These are phyloP conservation scores for Drosophila kanapiae DNA, from an alignment of 1,140 invertebrate species.

Conservation along the genomic window DNA sequence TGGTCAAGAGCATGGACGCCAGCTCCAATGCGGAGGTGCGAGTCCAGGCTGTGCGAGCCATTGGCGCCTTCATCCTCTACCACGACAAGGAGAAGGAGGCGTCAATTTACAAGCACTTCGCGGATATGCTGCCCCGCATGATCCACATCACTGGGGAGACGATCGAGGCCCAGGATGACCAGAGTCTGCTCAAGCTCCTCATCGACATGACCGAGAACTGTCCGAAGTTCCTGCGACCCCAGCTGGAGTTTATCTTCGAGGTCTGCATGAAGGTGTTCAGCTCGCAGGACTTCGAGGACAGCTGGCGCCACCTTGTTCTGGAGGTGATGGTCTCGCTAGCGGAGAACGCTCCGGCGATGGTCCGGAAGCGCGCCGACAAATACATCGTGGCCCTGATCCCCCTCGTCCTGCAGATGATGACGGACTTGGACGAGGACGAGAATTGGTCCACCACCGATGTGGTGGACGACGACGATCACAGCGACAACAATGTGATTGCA, in stretches of 20 bases:
- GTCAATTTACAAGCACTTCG: conserved; percentile 94
- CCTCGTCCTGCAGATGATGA: conserved; percentile 97
- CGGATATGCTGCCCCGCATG: conserved; percentile 92
- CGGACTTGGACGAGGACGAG: conserved; percentile 92
- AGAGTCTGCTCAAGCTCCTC: conserved; percentile 94
- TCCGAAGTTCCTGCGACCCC: conserved; percentile 95
- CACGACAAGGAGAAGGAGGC: conserved; percentile 95
- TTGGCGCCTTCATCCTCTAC: conserved; percentile 95
- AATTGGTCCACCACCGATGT: conserved; percentile 93
- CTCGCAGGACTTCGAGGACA: conserved; percentile 91
- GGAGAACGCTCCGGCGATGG: conserved; percentile 97
- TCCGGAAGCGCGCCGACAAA: conserved; percentile 94
- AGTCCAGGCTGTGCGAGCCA: conserved; percentile 93
- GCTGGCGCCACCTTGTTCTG: conserved; percentile 95
- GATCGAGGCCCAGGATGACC: conserved; percentile 94
- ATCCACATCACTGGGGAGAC: conserved; percentile 89
- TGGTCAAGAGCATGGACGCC: conserved; percentile 92
- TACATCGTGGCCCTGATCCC: conserved; percentile 93
- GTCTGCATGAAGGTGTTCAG: conserved; percentile 95
- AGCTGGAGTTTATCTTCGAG: conserved; percentile 94
- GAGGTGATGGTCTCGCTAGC: conserved; percentile 97
- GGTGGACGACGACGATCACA: conserved; percentile 94
- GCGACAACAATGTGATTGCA: conserved; percentile 96
- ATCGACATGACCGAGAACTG: conserved; percentile 97
- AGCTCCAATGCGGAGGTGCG: conserved; percentile 90